Base-by-base conservation (phyloP, 2,888 invertebrate genomes). In the Aleiodes leptofemur region DNA sequence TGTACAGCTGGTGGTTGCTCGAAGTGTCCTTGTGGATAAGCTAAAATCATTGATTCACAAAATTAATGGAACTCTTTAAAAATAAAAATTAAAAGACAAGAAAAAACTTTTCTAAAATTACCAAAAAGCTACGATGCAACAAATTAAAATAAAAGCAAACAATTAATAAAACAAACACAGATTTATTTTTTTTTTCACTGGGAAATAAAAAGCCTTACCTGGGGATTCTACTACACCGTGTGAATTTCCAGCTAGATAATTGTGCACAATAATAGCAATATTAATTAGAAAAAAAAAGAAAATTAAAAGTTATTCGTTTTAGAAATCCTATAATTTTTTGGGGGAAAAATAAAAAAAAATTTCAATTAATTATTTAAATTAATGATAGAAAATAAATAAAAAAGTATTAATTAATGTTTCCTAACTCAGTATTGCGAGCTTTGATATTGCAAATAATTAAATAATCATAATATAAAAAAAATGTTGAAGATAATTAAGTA, bases 221-320 rank as follows among this genome's bases (percentile, higher is more conserved):
- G 84, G 86, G 53, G 89, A 83, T 73, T 89, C 88, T 86, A 89
- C 82, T 83, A 89, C 88, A 79, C 84, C 86, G 83, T 88, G 85
- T 79, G 88, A 85, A 85, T 86, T 89, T 85, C 89, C 88, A 86
- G 87, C 89, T 89, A 86, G 78, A 80, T 82, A 82, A 78, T 83
- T 82, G 79, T 82, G 79, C 80, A 85, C 79, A 85, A 78, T 78
- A 77, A 77, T 69, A 50, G 55, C 55, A 48, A 76, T 77, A 81
- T 84, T 83, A 81, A 80, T 77, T 56, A 13, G 61, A 50, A 72
- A 53, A 73, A 73, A 57, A 48, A 14, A 48, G 11, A 23, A 14
- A 68, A 29, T 53, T 51, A 16, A 48, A 72, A 53, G 51, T 23
- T 56, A 23, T 73, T 48, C 11, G 8, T 23, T 53, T 4, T 70